Base-by-base conservation (phyloP, 1,140 invertebrate genomes). In the Berghia stephanieae region DNA sequence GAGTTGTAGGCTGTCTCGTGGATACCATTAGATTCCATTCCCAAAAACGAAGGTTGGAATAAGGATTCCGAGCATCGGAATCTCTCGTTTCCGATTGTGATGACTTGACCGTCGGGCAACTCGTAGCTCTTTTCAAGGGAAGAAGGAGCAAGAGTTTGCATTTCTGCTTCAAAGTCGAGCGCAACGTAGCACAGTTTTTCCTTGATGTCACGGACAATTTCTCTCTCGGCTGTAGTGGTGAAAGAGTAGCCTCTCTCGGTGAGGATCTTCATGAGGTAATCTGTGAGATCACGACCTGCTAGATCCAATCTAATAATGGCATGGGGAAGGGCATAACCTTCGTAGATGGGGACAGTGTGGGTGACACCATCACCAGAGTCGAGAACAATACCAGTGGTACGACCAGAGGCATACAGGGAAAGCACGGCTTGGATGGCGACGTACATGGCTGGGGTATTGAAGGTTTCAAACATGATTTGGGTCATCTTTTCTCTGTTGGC, bases 171-270 rank as follows among this genome's bases (percentile, higher is more conserved):
- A 89, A 96, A 97, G 91, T 97, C 96, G 40, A 96, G 91, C 57
- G 95, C 96, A 71, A 97, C 95, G n/a, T n/a, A n/a, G n/a, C n/a
- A n/a, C n/a, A n/a, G n/a, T n/a, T n/a, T n/a, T n/a, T n/a, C n/a
- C n/a, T 96, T 91, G 69, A 85, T 83, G 43, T 83, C 81, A 60
- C 79, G 55, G 1, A 86, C 84, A 43, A 85, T 85, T 78, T 86
- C 83, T 76, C 82, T 66, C 49, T 85, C 84, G 36, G 82, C 80
- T 34, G 90, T 97, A 84, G 96, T 98, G 85, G 95, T 97, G 93
- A 98, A 98, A 31, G 94, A 95, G 92, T 98, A 97, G 83, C 96
- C 96, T 88, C 96, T 92, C 92, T 98, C 96, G 83, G 96, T 98
- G 82, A 98, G 92, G 95, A 84, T 82, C 92, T 96, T 98, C 95